Evolutionary conservation across 2,797 vertebrate species (phyloP).

Genomic region (Anabas testudineus): DNA sequence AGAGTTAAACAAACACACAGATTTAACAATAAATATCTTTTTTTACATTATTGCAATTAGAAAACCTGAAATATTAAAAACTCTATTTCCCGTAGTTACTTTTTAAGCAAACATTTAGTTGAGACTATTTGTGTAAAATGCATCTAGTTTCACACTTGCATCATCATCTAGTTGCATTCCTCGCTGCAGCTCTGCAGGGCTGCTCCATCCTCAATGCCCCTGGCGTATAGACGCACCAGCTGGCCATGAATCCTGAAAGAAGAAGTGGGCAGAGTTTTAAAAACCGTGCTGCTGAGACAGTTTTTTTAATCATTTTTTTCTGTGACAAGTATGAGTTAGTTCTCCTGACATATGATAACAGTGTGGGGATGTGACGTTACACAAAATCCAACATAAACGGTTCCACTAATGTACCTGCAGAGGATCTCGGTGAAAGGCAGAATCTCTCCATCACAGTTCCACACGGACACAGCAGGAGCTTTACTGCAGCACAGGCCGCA

Average conservation of each 20-base stretch:
- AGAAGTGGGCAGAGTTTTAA: slow-evolving; percentile 13
- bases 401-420: slow-evolving; percentile 74
- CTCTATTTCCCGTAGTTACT: slow-evolving; percentile 21
- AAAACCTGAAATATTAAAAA: slow-evolving; percentile 53
- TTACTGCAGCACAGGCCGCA: slow-evolving; percentile 80
- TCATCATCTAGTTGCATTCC: no score
- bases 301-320: background rate
- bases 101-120: slow-evolving; percentile 1
- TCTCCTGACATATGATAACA: background rate
- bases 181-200: slow-evolving; percentile 31
- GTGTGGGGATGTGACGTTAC: background rate
- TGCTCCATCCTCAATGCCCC: slow-evolving; percentile 81
- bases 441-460: slow-evolving; percentile 91
- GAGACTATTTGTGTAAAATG: slow-evolving; percentile 28
- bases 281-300: slow-evolving; percentile 5
- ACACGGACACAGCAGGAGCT: slow-evolving; percentile 79
- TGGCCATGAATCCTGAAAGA: slow-evolving; percentile 82
- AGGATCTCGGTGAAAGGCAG: slow-evolving; percentile 79
- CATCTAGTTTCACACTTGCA: slow-evolving; percentile 53
- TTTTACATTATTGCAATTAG: slow-evolving; percentile 16
- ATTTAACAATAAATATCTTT: slow-evolving; percentile 55
- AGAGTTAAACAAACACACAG: slow-evolving; percentile 9
- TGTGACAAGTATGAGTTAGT: background rate
- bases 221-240: slow-evolving; percentile 84
- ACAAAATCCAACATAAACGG: background rate